Base-by-base conservation (phyloP, 2,888 invertebrate genomes). In the Ditula angustiorana region DNA sequence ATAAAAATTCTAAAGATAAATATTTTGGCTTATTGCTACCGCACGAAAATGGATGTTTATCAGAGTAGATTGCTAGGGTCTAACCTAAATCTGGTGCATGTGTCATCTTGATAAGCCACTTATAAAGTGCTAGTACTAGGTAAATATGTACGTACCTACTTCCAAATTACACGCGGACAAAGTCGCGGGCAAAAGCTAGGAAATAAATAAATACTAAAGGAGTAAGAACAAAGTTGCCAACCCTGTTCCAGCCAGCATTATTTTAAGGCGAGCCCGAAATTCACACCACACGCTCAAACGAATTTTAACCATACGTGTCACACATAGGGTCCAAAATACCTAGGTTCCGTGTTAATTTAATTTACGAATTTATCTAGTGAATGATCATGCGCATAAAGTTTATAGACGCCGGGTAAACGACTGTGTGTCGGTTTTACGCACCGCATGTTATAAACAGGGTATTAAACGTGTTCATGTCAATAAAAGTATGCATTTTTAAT, bases 331-430 rank as follows among this genome's bases (percentile, higher is more conserved):
- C 57, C 62, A 77, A 64, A 80, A 69, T 86, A 62, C 74, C 60
- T 68, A 79, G 81, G 49, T 30, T 55, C 13, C 21, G 33, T 23
- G 52, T 74, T 71, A 86, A 86, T 88, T 88, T 90, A 91, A 90
- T 90, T 90, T 90, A 87, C 86, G 85, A 86, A 90, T 89, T 90
- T 90, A 89, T 91, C 89, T 88, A 87, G 81, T 77, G 82, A 86
- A 88, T 86, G 84, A 90, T 90, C 89, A 87, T 86, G 86, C 81
- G 84, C 88, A 87, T 88, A 86, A 90, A 90, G 74, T 90, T 89
- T 89, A 88, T 89, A 84, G 86, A 83, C 82, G 71, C 79, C 78
- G 78, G 85, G 85, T 84, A 83, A 88, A 90, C 86, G 83, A 86
- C 77, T 82, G 79, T 72, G 82, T 76, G 79, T 79, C 59, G 66